Evolutionary conservation across 2,797 vertebrate species (phyloP), one percentile per base, ranked within the genome.

Genomic region (Sebastes itinus): DNA sequence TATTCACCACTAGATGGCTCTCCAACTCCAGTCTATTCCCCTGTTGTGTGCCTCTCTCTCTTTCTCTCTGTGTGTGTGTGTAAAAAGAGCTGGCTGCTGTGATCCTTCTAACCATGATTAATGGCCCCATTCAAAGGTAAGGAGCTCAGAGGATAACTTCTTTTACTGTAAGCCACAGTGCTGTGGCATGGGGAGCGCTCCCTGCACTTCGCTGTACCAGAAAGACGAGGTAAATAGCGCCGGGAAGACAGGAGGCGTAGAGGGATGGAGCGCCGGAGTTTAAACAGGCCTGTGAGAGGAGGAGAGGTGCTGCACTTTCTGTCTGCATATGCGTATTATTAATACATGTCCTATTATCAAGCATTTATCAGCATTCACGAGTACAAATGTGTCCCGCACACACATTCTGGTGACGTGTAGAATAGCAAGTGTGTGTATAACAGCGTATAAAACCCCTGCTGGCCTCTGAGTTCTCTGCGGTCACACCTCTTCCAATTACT

Each of bases 401-500:
- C 77, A 78, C 65, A 68, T 61, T 25, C 32, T 25, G 46, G 11
- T 35, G 5, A 73, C 42, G 68, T 63, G 78, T 64, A 63, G 72
- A 81, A 72, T 42, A 6, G 63, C 18, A 16, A 30, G 58, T 16
- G 22, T 35, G 33, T 55, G 64, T 67, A n/a, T 42, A 22, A 46
- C 58, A 46, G 30, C 59, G 79, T 82, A 63, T 82, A 82, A 70
- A 82, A 81, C 82, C 75, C 78, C 79, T 59, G 75, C 76, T 78
- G 81, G 86, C 86, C 78, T 81, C 56, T 12, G 74, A 77, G 76
- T 63, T 76, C 80, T 75, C 74, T 80, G 87, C 30, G 81, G 76
- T 94, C 90, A 93, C 93, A 91, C 95, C 90, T 95, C 84, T 79
- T 82, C 88, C 94, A 96, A 95, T 96, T 94, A 95, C 91, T 92